phyloP scores from a whole-genome alignment of 2,888 invertebrate species.

The Meganola albula region DNA sequence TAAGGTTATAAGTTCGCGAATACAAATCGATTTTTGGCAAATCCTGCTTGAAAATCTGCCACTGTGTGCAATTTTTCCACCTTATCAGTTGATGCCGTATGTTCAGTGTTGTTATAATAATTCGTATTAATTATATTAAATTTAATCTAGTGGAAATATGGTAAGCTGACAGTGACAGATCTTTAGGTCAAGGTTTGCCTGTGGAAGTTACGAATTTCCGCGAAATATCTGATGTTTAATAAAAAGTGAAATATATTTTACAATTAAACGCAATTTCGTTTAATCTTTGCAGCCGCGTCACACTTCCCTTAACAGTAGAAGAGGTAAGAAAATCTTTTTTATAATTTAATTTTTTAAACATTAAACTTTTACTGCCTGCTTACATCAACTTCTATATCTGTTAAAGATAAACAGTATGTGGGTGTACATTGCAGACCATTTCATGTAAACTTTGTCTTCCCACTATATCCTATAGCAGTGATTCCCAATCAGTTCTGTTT shows the following conservation, averaged over 20 bases:
- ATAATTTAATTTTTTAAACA: too few relatives aligned
- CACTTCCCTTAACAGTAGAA: slow-evolving; percentile 96
- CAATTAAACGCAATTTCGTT: slow-evolving; percentile 32
- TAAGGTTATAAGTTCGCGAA: slow-evolving; percentile 62
- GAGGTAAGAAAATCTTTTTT: slow-evolving; percentile 88
- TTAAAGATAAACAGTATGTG: too few relatives aligned
- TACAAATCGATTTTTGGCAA: slow-evolving; percentile 67
- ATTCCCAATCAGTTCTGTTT: too few relatives aligned
- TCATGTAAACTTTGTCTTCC: too few relatives aligned
- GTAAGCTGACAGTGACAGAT: slow-evolving; percentile 59
- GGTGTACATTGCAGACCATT: too few relatives aligned
- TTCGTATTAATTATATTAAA: slow-evolving; percentile 15
- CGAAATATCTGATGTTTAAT: slow-evolving; percentile 41
- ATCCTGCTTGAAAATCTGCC: slow-evolving; percentile 37
- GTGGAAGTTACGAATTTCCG: slow-evolving; percentile 26
- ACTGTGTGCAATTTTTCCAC: slow-evolving; percentile 33
- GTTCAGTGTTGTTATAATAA: slow-evolving; percentile 16
- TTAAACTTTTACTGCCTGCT: too few relatives aligned
- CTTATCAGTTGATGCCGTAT: slow-evolving; percentile 38
- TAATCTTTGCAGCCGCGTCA: slow-evolving; percentile 89
- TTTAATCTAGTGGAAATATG: slow-evolving; percentile 22
- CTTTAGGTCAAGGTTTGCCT: slow-evolving; percentile 51
- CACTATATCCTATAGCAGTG: too few relatives aligned
- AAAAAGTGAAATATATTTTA: slow-evolving; percentile 8
- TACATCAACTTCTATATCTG: too few relatives aligned